phyloP scores from a whole-genome alignment of 2,888 invertebrate genomes.

The Brenthis daphne region DNA sequence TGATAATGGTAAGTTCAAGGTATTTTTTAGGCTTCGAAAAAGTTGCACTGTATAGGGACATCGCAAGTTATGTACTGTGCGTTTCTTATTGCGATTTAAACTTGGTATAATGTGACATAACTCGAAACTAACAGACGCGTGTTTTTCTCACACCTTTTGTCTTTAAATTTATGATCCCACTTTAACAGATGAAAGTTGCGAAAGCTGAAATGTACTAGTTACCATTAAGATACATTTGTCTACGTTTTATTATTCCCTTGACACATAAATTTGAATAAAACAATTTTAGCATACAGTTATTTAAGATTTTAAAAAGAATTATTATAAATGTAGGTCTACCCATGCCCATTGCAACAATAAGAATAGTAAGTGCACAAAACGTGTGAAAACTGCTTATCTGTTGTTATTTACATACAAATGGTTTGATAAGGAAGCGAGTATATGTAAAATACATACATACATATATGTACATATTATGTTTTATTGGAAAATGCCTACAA shows the following conservation, averaged over 20 bases:
- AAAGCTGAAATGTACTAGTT: background rate
- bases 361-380: background rate
- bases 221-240: background rate
- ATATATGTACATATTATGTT: background rate
- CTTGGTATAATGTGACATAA: slow-evolving; percentile 35
- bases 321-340: background rate
- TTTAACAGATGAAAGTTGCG: background rate
- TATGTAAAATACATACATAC: slow-evolving; percentile 10
- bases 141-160: slow-evolving; percentile 24
- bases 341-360: background rate
- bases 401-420: slow-evolving; percentile 3
- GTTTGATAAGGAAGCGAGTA: background rate
- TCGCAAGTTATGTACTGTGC: slow-evolving; percentile 34
- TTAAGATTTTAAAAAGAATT: background rate
- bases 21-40: slow-evolving; percentile 39
- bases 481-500: slow-evolving; percentile 17
- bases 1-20: slow-evolving; percentile 27
- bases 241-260: background rate
- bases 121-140: slow-evolving; percentile 19
- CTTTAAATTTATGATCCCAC: slow-evolving; percentile 15
- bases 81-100: slow-evolving; percentile 34
- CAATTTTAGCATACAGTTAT: too few relatives aligned
- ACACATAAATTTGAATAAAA: too few relatives aligned
- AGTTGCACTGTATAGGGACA: slow-evolving; percentile 33
- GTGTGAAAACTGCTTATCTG: slow-evolving; percentile 6